phyloP scores from a whole-genome alignment of 2,888 invertebrate genomes.

The Pandemis corylana region DNA sequence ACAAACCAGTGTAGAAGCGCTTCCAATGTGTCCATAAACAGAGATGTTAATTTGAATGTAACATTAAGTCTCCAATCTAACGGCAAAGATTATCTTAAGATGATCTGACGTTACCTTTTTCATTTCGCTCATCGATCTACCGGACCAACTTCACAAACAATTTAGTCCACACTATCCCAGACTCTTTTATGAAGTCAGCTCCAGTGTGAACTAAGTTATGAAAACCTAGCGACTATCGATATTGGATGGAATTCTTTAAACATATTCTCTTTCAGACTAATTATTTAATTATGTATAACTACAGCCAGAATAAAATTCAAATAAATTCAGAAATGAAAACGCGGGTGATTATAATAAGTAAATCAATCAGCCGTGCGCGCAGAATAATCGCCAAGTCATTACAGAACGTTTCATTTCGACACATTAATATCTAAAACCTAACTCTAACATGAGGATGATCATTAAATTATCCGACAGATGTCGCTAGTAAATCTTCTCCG shows the following conservation, averaged over 20 bases:
- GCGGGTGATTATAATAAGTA: not conserved
- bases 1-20: too few species aligned
- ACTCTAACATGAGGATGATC: slow-evolving; percentile 1
- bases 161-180: too few species aligned
- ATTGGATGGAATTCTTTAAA: slow-evolving; percentile 23
- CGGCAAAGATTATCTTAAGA: not conserved
- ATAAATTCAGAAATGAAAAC: not conserved
- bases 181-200: too few species aligned
- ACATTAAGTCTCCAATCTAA: too few species aligned
- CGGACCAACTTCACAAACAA: not conserved
- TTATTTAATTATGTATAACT: not conserved
- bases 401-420: slow-evolving; percentile 1
- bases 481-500: not conserved
- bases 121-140: not conserved
- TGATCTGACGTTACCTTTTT: not conserved
- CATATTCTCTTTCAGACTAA: not conserved
- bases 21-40: too few species aligned
- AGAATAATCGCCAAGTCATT: not conserved
- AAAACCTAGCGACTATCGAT: not conserved
- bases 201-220: not conserved
- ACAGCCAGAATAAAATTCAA: not conserved
- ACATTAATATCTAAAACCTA: slow-evolving; percentile 13
- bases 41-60: too few species aligned
- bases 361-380: not conserved
- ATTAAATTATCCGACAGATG: not conserved